phyloP scores from a whole-genome alignment of 2,113 vertebrate species.

The Mugil cephalus region DNA sequence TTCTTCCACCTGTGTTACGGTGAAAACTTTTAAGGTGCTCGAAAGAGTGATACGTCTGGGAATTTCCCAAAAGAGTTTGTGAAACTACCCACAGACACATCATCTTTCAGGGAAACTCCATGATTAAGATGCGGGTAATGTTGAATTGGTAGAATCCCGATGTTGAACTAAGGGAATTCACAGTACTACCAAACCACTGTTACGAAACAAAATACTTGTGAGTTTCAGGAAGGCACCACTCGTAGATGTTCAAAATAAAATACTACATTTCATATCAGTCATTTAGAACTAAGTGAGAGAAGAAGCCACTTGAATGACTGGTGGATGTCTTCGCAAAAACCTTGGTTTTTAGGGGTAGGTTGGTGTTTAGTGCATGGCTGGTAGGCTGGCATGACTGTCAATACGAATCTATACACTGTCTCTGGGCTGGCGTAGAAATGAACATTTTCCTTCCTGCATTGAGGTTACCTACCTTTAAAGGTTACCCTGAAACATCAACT shows the following conservation, averaged over 20 bases:
- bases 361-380: no score
- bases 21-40: slow-evolving; percentile 33
- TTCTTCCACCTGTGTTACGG: background rate
- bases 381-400: background rate
- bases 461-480: background rate
- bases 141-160: background rate
- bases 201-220: no score
- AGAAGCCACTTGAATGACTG: no score
- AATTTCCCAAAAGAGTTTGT: slow-evolving; percentile 5
- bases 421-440: background rate
- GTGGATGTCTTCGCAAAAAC: no score
- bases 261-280: no score
- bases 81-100: slow-evolving; percentile 10
- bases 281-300: no score
- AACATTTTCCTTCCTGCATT: background rate
- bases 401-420: background rate
- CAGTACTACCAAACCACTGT: no score
- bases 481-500: background rate
- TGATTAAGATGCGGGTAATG: background rate
- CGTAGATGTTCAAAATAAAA: no score
- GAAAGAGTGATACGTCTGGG: background rate
- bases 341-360: no score
- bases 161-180: no score
- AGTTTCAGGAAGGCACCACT: no score
- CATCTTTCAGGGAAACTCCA: background rate